These are phyloP conservation scores for Dolichotis patagonum DNA, from an alignment of 2,113 vertebrate genomes.

Conservation along the genomic window DNA sequence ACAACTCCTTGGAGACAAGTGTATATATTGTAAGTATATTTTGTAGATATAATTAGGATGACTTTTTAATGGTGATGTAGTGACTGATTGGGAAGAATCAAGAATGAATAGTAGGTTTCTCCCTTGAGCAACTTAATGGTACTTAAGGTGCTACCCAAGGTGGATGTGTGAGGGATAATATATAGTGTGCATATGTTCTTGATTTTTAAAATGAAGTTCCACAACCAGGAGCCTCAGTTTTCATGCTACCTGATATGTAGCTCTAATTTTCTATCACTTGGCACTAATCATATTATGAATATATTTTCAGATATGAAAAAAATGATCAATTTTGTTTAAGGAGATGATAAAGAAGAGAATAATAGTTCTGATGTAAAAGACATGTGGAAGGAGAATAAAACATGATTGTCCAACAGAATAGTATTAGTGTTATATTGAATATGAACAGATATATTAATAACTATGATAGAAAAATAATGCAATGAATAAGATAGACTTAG, in stretches of 20 bases:
- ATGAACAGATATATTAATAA: slow-evolving; percentile 5
- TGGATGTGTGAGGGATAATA: background rate
- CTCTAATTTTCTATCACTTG: slow-evolving; percentile 37
- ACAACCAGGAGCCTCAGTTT: background rate
- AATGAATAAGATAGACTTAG: background rate
- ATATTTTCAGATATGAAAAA: slow-evolving; percentile 8
- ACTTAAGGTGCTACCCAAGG: slow-evolving; percentile 1
- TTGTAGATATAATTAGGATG: slow-evolving; percentile 57
- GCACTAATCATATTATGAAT: background rate
- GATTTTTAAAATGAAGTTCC: background rate
- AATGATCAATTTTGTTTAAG: slow-evolving; percentile 2
- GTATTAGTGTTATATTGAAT: background rate
- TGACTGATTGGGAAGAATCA: slow-evolving; percentile 17
- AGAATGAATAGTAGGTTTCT: no score
- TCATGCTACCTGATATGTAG: background rate
- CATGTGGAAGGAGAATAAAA: background rate
- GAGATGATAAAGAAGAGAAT: background rate
- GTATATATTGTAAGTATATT: slow-evolving; percentile 27
- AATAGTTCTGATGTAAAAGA: background rate
- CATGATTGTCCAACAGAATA: background rate
- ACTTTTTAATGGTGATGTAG: slow-evolving; percentile 33
- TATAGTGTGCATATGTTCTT: background rate
- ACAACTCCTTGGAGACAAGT: slow-evolving; percentile 31
- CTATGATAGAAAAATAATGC: background rate
- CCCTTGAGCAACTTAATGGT: slow-evolving; percentile 22